These are phyloP conservation scores for Drosophila mauritiana DNA, from an alignment of 1,140 invertebrate species.

Conservation along the genomic window DNA sequence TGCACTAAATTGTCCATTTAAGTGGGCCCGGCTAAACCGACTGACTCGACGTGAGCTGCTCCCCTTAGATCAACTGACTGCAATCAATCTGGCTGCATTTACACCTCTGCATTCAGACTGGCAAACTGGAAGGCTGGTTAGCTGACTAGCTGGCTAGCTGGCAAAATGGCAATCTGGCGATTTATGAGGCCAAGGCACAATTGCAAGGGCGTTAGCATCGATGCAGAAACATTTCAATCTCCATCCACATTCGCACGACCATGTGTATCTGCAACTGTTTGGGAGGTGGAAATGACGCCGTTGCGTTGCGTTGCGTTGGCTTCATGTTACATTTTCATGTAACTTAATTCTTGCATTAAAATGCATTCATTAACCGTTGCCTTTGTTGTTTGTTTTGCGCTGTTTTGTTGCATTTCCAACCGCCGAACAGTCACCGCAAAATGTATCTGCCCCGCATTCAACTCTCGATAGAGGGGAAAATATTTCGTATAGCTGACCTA, in stretches of 20 bases:
- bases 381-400: neutral
- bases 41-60: conserved; percentile 19
- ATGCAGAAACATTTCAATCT: conserved; percentile 65
- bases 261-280: conserved; percentile 38
- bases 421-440: conserved; percentile 53
- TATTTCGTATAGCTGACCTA: conserved; percentile 69
- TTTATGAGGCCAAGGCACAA: conserved; percentile 78
- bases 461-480: conserved; percentile 16
- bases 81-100: conserved; percentile 73
- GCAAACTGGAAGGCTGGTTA: neutral
- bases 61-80: conserved; percentile 59
- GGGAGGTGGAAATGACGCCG: conserved; percentile 49
- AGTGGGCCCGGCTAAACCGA: conserved; percentile 52
- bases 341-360: conserved; percentile 82
- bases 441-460: conserved; percentile 7
- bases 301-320: conserved; percentile 47
- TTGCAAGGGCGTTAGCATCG: conserved; percentile 77
- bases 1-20: conserved; percentile 81
- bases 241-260: conserved; percentile 10
- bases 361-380: conserved; percentile 75
- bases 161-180: conserved; percentile 2
- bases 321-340: conserved; percentile 73
- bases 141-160: neutral
- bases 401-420: conserved; percentile 26
- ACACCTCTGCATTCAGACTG: conserved; percentile 55